These are phyloP conservation scores for Martes martes DNA, from an alignment of 2,113 vertebrate species.

Conservation along the genomic window DNA sequence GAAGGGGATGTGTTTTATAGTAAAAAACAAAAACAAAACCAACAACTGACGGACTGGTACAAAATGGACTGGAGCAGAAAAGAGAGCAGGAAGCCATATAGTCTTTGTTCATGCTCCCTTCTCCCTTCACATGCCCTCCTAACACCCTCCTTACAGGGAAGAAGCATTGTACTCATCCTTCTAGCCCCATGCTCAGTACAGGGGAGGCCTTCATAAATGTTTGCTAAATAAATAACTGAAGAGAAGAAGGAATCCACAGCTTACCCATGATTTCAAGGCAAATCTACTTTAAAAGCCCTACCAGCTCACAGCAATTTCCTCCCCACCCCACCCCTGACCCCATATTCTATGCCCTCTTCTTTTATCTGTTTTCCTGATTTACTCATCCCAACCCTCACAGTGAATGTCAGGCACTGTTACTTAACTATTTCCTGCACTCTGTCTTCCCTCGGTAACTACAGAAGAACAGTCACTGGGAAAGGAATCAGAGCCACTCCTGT, in stretches of 20 bases:
- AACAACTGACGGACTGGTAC: background rate
- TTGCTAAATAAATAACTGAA: background rate
- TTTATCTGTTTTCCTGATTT: background rate
- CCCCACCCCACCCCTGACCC: background rate
- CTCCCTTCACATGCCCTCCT: background rate
- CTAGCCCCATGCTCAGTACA: background rate
- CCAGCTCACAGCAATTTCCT: background rate
- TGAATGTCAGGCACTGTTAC: background rate
- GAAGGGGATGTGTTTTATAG: background rate
- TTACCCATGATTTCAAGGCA: background rate
- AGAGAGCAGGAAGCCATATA: background rate
- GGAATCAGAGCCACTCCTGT: background rate
- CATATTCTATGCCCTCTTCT: background rate
- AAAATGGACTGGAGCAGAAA: background rate
- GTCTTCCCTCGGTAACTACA: background rate
- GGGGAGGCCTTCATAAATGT: background rate
- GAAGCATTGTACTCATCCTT: background rate
- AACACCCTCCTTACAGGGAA: background rate
- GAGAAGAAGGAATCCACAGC: background rate
- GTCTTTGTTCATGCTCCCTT: background rate
- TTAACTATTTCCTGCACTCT: background rate
- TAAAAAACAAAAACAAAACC: background rate
- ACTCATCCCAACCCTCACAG: background rate
- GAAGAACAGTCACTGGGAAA: background rate
- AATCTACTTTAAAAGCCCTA: background rate